phyloP scores from a whole-genome alignment of 2,888 invertebrate genomes.

The Gerosis bhagava region DNA sequence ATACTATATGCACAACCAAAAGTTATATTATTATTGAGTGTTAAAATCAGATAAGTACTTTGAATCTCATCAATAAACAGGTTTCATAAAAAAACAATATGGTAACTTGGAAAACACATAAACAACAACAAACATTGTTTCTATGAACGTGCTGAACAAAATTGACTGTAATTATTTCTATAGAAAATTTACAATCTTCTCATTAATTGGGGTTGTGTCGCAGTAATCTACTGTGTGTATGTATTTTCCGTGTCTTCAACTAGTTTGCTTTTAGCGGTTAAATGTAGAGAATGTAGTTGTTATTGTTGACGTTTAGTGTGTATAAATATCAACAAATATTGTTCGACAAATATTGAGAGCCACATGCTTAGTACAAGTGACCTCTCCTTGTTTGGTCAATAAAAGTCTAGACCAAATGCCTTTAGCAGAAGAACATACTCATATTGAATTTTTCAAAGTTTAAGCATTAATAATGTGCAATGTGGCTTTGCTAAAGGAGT shows the following conservation, averaged over 20 bases:
- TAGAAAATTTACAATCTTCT: slow-evolving; percentile 32
- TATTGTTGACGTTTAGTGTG: slow-evolving; percentile 37
- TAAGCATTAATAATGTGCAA: slow-evolving; percentile 53
- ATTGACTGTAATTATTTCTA: slow-evolving; percentile 22
- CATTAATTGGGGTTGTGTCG: slow-evolving; percentile 59
- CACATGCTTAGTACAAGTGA: slow-evolving; percentile 4
- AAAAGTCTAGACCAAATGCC: neutral
- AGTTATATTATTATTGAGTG: too few relatives aligned
- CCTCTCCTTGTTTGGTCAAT: slow-evolving; percentile 5
- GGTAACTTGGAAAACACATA: too few relatives aligned
- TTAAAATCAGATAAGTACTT: too few relatives aligned
- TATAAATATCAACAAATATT: slow-evolving; percentile 1
- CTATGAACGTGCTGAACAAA: slow-evolving; percentile 46
- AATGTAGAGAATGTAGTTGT: slow-evolving; percentile 46
- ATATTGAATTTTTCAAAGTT: slow-evolving; percentile 45
- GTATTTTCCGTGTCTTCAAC: slow-evolving; percentile 71
- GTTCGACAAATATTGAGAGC: slow-evolving; percentile 7
- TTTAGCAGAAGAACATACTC: slow-evolving; percentile 48
- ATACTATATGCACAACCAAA: too few relatives aligned
- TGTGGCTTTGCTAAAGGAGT: slow-evolving; percentile 56
- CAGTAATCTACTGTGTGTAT: slow-evolving; percentile 56
- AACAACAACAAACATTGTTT: too few relatives aligned
- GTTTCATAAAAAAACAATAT: too few relatives aligned
- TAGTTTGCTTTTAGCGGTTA: slow-evolving; percentile 63
- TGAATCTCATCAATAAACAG: too few relatives aligned